Conservation (phyloP, 1,140 invertebrate species). For the Armadillidium nasatum region DNA sequence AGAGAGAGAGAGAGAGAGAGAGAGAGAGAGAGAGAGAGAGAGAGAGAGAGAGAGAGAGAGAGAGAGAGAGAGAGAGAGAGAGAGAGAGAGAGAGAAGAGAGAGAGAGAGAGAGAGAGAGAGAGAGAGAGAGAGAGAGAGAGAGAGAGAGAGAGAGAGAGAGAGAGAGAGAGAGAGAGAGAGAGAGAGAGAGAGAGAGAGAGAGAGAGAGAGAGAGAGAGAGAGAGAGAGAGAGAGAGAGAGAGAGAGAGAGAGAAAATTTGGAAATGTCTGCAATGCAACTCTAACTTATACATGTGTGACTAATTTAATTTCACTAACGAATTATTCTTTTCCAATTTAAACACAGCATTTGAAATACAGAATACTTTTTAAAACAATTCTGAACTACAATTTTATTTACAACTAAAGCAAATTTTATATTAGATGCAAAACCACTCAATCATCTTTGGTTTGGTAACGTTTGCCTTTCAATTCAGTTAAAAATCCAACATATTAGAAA, state of each 20-base stretch:
- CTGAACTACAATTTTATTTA: too few species aligned
- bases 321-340: too few species aligned
- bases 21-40: neutral
- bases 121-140: constrained; percentile 6
- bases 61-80: too few species aligned
- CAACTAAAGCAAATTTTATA: constrained; percentile 21
- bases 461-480: too few species aligned
- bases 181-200: constrained; percentile 7
- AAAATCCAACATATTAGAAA: too few species aligned
- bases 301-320: too few species aligned
- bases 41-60: neutral
- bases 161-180: neutral
- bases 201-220: constrained; percentile 9
- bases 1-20: neutral
- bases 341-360: too few species aligned
- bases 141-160: neutral
- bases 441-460: constrained; percentile 17
- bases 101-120: too few species aligned
- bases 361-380: too few species aligned
- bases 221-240: neutral
- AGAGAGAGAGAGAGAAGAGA: too few species aligned
- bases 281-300: too few species aligned
- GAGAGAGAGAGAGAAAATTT: neutral
- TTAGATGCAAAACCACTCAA: constrained; percentile 24
- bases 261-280: too few species aligned